These are phyloP conservation scores for Ennomos erosarius DNA, from an alignment of 2,888 invertebrate species.

Conservation along the genomic window DNA sequence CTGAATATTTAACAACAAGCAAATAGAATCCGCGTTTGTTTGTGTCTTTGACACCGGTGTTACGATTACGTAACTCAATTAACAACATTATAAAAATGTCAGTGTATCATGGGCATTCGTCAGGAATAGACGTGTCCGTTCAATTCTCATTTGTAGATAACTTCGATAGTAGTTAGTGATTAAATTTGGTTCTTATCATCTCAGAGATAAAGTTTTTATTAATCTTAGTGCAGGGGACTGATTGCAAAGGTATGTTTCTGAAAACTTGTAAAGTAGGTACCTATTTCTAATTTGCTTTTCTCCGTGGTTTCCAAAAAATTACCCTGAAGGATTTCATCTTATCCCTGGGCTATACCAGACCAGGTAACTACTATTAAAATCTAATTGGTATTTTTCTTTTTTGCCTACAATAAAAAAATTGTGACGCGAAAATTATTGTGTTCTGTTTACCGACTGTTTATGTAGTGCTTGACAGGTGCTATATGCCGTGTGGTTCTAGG, in stretches of 20 bases:
- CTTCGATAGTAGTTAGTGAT: slow-evolving; percentile 18
- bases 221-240: slow-evolving; percentile 5
- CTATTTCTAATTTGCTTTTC: neutral
- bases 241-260: slow-evolving; percentile 24
- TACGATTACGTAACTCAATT: slow-evolving; percentile 10
- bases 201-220: slow-evolving; percentile 7
- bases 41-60: slow-evolving; percentile 5
- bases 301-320: too few relatives aligned
- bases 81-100: slow-evolving; percentile 3
- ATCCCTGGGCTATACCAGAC: too few relatives aligned
- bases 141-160: slow-evolving; percentile 7
- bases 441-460: too few relatives aligned
- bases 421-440: too few relatives aligned
- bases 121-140: slow-evolving; percentile 15
- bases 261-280: neutral
- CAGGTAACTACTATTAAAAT: too few relatives aligned
- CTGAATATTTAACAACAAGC: too few relatives aligned
- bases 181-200: slow-evolving; percentile 1
- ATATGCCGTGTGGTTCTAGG: too few relatives aligned
- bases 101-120: slow-evolving; percentile 19
- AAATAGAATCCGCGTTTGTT: neutral
- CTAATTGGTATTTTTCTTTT: too few relatives aligned
- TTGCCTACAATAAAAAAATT: too few relatives aligned
- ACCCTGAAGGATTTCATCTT: too few relatives aligned
- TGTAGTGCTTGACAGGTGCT: too few relatives aligned